A percentile compares a stretch with the other conserved stretches of the same genome.
Evolutionary conservation across 2,888 invertebrate genomes (phyloP).

Genomic region (Caenorhabditis virilis): DNA sequence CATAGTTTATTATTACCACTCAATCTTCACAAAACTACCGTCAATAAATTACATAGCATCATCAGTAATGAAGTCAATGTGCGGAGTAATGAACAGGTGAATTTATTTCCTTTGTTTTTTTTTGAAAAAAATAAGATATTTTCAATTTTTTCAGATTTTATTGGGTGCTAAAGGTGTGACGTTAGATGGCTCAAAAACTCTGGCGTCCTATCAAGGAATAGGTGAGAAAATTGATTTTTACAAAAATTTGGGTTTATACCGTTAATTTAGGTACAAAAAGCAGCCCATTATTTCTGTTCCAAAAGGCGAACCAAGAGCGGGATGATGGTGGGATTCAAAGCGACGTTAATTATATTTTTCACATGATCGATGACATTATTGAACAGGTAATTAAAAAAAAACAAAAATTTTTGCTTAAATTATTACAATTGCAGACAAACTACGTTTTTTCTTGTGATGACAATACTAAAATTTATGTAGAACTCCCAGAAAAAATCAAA

Average conservation of each 20-base stretch:
- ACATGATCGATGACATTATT: constrained; percentile 37
- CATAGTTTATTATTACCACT: constrained; percentile 2
- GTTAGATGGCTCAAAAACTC: constrained; percentile 9
- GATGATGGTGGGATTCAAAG: constrained; percentile 13
- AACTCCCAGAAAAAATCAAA: constrained; percentile 34
- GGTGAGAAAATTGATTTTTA: too few relatives aligned
- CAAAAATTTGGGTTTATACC: too few relatives aligned
- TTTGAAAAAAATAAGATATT: not conserved
- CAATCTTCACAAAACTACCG: constrained; percentile 3
- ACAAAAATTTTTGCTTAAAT: not conserved
- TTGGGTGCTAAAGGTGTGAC: constrained; percentile 12
- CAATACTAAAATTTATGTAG: constrained; percentile 26
- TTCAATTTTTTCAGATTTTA: constrained; percentile 29
- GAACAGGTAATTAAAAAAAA: constrained; percentile 27
- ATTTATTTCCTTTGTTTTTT: not conserved
- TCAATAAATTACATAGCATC: not conserved
- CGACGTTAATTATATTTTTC: constrained; percentile 36
- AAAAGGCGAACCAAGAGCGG: constrained; percentile 26
- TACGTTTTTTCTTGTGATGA: constrained; percentile 12
- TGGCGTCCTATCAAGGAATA: not conserved
- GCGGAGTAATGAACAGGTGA: not conserved
- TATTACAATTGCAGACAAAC: constrained; percentile 6
- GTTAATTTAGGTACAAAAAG: constrained; percentile 13
- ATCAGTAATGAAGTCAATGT: constrained; percentile 1
- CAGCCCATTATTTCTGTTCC: constrained; percentile 39